A percentile compares a stretch with the other conserved stretches of the same genome.
phyloP scores from a whole-genome alignment of 2,888 invertebrate species.

The Antitype chi region DNA sequence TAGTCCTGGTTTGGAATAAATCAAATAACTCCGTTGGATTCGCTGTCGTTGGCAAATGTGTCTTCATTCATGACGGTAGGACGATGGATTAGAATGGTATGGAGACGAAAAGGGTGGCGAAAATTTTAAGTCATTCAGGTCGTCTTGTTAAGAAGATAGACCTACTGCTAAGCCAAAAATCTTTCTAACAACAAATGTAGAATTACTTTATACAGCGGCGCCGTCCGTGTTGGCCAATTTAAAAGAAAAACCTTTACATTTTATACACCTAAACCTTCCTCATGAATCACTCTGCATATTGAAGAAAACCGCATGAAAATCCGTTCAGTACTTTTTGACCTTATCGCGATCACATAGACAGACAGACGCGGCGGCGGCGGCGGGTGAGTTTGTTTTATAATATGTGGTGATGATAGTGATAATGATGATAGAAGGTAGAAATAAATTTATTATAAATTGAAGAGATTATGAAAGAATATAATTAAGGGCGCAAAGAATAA shows the following conservation, averaged over 20 bases:
- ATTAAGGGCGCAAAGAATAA: background rate
- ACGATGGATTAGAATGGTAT: slow-evolving; percentile 72
- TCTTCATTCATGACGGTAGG: slow-evolving; percentile 88
- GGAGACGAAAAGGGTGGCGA: slow-evolving; percentile 71
- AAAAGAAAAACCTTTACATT: too few relatives aligned
- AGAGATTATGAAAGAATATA: background rate
- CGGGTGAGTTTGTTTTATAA: too few relatives aligned
- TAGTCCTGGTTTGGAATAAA: slow-evolving; percentile 84
- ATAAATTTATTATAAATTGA: background rate
- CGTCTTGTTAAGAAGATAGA: background rate
- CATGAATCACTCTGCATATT: too few relatives aligned
- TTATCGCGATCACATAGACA: too few relatives aligned
- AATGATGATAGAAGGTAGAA: background rate
- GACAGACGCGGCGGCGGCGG: too few relatives aligned
- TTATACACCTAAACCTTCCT: too few relatives aligned
- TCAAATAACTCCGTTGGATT: slow-evolving; percentile 86
- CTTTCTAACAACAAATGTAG: background rate
- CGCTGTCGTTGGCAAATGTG: slow-evolving; percentile 89
- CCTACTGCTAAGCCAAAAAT: background rate
- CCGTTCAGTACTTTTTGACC: too few relatives aligned
- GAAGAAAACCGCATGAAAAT: too few relatives aligned
- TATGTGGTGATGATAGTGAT: too few relatives aligned
- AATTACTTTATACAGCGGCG: background rate
- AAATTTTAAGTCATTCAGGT: slow-evolving; percentile 27
- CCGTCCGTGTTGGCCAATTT: too few relatives aligned